Evolutionary conservation across 2,797 vertebrate species (phyloP).

Genomic region (Mionectes olivaceus): DNA sequence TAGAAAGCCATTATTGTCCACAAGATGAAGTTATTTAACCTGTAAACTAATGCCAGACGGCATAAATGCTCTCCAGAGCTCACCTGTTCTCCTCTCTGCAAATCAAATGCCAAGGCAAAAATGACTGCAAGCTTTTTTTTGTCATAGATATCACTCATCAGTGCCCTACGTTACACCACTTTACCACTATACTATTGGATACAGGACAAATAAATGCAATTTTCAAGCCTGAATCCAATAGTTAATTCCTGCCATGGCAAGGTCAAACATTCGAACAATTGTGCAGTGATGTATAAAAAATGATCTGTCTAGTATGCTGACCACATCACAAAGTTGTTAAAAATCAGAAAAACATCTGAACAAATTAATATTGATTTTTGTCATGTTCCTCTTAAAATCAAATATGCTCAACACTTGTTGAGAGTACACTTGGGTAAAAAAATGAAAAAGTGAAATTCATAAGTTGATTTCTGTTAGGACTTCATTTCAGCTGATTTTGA

Average conservation of each 20-base stretch:
- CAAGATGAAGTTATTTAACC: not conserved
- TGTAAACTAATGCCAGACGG: not conserved
- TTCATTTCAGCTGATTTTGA: not conserved
- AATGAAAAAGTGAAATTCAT: not conserved
- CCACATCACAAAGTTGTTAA: not conserved
- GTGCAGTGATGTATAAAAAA: not conserved
- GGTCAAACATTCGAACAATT: not conserved
- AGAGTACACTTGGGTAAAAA: not conserved
- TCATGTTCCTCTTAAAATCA: not conserved
- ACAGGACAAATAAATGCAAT: not conserved
- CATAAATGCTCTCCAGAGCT: not conserved
- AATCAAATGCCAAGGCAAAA: not conserved
- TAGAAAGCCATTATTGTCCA: not conserved
- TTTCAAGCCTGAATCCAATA: not conserved
- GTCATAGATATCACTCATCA: not conserved
- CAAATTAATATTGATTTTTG: slow-evolving; percentile 39
- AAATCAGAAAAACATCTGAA: not conserved
- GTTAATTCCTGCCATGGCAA: not conserved
- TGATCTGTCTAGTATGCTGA: not conserved
- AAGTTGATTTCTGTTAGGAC: not conserved
- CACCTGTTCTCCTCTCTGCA: not conserved
- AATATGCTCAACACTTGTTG: not conserved
- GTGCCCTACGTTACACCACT: not conserved
- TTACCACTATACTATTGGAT: not conserved
- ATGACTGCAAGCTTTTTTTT: not conserved